Evolutionary conservation across 2,113 vertebrate genomes (phyloP).

Genomic region (Alouatta palliata): DNA sequence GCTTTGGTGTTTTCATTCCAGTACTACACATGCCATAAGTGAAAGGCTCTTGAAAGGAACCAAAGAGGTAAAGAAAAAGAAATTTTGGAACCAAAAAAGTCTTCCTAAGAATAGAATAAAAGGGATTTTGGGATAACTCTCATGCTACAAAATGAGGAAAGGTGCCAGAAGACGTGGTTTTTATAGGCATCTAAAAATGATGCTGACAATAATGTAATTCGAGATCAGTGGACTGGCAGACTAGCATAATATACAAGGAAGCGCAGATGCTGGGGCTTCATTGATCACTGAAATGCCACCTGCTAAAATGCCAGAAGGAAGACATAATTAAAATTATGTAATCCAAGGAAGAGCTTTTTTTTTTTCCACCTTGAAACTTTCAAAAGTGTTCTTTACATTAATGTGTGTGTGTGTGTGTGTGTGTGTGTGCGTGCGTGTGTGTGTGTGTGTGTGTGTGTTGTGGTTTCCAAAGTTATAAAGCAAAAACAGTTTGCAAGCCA

Average conservation of each 20-base stretch:
- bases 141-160: constrained; percentile 22
- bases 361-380: constrained; percentile 33
- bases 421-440: not conserved
- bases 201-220: constrained; percentile 57
- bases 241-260: constrained; percentile 9
- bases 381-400: constrained; percentile 2
- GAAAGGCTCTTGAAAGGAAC: not conserved
- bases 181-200: constrained; percentile 59
- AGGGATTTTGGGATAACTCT: not conserved
- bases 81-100: not conserved
- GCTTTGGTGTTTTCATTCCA: not conserved
- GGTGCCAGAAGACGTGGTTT: constrained; percentile 58
- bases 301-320: constrained; percentile 70
- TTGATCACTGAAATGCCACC: constrained; percentile 73
- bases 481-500: constrained; percentile 33
- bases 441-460: not conserved
- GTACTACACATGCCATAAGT: not conserved
- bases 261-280: constrained; percentile 31
- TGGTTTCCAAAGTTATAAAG: constrained; percentile 40
- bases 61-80: not conserved
- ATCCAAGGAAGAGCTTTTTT: constrained; percentile 46
- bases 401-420: too few relatives aligned
- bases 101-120: not conserved
- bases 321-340: constrained; percentile 68
- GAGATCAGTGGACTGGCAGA: constrained; percentile 55